Percentiles rank a stretch among this genome's conserved stretches.
Conservation (phyloP, 2,797 vertebrate genomes). For the Rhinophrynus dorsalis region DNA sequence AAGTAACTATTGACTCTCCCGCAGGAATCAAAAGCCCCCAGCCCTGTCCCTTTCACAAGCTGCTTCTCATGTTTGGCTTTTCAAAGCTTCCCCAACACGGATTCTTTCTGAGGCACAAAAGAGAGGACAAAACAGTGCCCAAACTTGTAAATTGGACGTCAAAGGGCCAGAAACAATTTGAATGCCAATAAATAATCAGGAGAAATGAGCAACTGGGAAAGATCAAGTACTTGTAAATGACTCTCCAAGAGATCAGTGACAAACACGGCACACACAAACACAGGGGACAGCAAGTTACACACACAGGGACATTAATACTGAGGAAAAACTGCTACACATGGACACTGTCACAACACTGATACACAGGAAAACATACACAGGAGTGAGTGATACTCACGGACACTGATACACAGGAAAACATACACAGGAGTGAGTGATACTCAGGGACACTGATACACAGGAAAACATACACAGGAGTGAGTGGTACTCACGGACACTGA, state of each 20-base stretch:
- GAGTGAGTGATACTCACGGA: neutral
- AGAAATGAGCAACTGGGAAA: slow-evolving; percentile 56
- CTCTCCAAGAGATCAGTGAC: slow-evolving; percentile 14
- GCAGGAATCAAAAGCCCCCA: slow-evolving; percentile 70
- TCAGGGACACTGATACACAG: neutral
- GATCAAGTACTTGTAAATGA: slow-evolving; percentile 66
- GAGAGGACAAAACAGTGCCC: slow-evolving; percentile 63
- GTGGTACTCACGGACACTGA: neutral
- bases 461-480: too few species aligned
- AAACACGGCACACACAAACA: too few species aligned
- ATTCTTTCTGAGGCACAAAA: slow-evolving; percentile 71
- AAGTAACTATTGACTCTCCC: slow-evolving; percentile 73
- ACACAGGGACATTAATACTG: too few species aligned
- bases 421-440: neutral
- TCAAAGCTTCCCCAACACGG: slow-evolving; percentile 75
- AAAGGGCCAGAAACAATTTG: slow-evolving; percentile 72
- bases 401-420: neutral
- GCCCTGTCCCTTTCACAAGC: slow-evolving; percentile 61
- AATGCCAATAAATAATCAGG: slow-evolving; percentile 77
- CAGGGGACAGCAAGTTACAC: too few species aligned
- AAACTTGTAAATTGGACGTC: slow-evolving; percentile 78
- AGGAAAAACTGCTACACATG: too few species aligned
- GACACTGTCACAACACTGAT: neutral
- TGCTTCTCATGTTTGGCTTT: slow-evolving; percentile 73
- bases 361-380: too few species aligned